phyloP scores from a whole-genome alignment of 2,113 vertebrate species.

The Chiloscyllium plagiosum region DNA sequence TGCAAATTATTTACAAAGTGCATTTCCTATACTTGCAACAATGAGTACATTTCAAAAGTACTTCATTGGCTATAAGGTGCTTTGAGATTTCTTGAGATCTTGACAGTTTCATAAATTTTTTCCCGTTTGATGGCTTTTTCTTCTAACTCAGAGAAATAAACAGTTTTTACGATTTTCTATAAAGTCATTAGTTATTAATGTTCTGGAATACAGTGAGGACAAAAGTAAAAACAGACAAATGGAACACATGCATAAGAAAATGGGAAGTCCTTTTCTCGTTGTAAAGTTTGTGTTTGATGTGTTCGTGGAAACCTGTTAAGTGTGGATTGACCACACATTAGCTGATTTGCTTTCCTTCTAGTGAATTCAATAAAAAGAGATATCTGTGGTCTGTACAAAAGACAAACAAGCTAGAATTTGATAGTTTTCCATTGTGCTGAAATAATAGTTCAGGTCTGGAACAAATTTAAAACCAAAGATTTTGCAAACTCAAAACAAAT shows the following conservation, averaged over 20 bases:
- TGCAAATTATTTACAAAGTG: too few species aligned
- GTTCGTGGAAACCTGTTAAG: background rate
- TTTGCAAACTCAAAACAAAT: too few species aligned
- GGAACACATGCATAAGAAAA: background rate
- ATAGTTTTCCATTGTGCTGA: too few species aligned
- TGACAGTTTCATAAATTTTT: background rate
- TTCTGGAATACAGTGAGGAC: background rate
- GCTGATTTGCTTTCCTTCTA: background rate
- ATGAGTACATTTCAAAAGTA: too few species aligned
- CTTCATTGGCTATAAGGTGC: too few species aligned
- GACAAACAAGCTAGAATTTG: too few species aligned
- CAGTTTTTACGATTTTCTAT: background rate
- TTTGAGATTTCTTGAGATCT: too few species aligned
- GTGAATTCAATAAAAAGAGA: background rate
- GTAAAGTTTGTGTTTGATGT: background rate
- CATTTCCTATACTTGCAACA: too few species aligned
- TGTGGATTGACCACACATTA: background rate
- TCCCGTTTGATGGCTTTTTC: background rate
- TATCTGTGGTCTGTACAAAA: background rate
- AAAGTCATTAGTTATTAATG: background rate
- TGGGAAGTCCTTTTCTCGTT: background rate
- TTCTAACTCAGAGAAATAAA: too few species aligned
- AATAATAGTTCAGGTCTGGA: too few species aligned
- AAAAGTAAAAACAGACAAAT: background rate
- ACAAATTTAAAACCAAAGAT: too few species aligned